Base-by-base conservation (phyloP, 1,140 invertebrate species). In the Drosophila tropicalis region DNA sequence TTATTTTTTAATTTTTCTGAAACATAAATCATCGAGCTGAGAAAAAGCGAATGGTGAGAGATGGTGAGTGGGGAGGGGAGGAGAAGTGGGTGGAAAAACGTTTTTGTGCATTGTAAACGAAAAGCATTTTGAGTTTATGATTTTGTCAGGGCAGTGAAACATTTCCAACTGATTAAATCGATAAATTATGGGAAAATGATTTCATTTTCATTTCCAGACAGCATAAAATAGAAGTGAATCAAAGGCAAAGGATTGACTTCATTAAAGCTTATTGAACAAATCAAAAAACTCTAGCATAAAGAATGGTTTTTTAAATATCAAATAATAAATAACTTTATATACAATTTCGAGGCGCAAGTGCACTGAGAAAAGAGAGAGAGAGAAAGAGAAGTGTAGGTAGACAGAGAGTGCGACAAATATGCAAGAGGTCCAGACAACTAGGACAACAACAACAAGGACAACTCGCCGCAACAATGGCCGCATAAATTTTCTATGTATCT, bases 131-230 rank as follows among this genome's bases (percentile, higher is more conserved):
- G 82, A 85, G 83, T 89, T 77, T 87, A 87, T 89, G 83, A 87
- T 87, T 87, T 87, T 87, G 83, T 87, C 84, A 87, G 44, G 44
- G 79, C 84, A 79, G 79, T 83, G 84, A 89, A 84, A 81, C 84
- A 87, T 87, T 87, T 89, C 84, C 76, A 89, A 74, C 84, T 87
- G 84, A 87, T 87, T 89, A 78, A 89, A 87, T 87, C 84, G 80
- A 84, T 84, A 89, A 87, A 89, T 87, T 89, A 87, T 81, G 84
- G 68, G 84, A 65, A 89, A 70, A 87, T 87, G 89, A 87, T 84
- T 68, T 63, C 66, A 78, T 87, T 76, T 75, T 51, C 44, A 51
- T 51, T 51, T 51, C 22, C 44, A 10, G 84, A 84, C 89, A 77
- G 17, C 67, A 67, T 32, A 47, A 64, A 62, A 60, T 51, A 36